Percentiles rank a stretch among this genome's conserved stretches.
These are phyloP conservation scores for Astyanax mexicanus DNA, from an alignment of 2,797 vertebrate genomes.

Conservation along the genomic window DNA sequence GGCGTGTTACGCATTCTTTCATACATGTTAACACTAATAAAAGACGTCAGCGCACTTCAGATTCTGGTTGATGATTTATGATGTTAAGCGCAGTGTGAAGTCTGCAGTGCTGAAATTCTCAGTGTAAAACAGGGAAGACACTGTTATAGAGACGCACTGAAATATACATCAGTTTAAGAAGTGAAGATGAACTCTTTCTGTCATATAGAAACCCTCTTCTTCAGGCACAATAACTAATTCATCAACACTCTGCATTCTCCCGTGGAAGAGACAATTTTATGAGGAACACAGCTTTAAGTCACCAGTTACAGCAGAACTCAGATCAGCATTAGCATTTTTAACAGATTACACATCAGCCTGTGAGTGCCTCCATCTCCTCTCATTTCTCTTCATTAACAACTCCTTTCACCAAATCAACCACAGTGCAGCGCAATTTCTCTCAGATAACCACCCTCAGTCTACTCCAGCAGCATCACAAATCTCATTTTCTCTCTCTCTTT, in stretches of 20 bases:
- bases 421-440: conserved; percentile 11
- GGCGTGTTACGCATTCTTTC: neutral
- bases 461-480: neutral
- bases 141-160: neutral
- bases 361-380: conserved; percentile 1
- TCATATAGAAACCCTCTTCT: neutral
- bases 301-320: conserved; percentile 4
- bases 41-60: neutral
- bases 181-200: neutral
- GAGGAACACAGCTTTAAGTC: conserved; percentile 20
- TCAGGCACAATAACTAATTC: neutral
- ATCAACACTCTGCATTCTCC: conserved; percentile 3
- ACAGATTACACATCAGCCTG: conserved; percentile 23
- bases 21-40: neutral
- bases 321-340: conserved; percentile 37
- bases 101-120: neutral
- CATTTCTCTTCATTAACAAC: conserved; percentile 34
- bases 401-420: neutral
- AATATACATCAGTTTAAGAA: neutral
- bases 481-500: conserved; percentile 10
- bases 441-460: neutral
- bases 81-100: neutral
- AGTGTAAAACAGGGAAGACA: neutral
- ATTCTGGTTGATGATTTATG: conserved; percentile 12
- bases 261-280: conserved; percentile 14